Conservation (phyloP, 2,797 vertebrate genomes). For the Cephalopachus bancanus region DNA sequence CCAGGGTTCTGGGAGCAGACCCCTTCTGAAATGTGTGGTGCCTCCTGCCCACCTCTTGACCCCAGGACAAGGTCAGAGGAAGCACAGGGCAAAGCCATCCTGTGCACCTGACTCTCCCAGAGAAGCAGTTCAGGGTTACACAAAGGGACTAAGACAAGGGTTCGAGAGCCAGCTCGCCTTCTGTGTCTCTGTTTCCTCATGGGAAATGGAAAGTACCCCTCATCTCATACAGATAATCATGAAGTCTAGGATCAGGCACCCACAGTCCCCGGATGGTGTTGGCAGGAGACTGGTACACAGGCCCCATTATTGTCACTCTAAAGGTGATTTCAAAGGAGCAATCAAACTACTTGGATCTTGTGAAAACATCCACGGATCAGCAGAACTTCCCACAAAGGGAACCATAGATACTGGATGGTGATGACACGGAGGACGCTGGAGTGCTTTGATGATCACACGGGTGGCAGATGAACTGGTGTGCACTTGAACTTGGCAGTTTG, state of each 20-base stretch:
- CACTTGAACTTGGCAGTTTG: too few species aligned
- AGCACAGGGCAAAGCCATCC: accelerated
- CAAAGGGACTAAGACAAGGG: background rate
- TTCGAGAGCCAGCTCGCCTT: background rate
- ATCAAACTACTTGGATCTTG: accelerated
- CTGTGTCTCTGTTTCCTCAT: background rate
- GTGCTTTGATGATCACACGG: too few species aligned
- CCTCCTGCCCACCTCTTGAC: background rate
- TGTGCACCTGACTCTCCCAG: accelerated
- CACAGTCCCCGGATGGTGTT: accelerated
- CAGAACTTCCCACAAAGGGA: too few species aligned
- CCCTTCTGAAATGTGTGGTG: background rate
- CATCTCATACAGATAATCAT: accelerated
- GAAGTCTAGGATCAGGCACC: background rate
- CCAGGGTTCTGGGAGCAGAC: accelerated
- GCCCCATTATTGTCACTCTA: background rate
- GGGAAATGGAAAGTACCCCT: background rate
- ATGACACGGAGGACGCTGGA: too few species aligned
- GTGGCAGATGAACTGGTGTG: too few species aligned
- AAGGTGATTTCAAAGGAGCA: background rate
- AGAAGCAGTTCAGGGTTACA: too few species aligned
- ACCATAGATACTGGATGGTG: too few species aligned
- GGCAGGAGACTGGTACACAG: accelerated
- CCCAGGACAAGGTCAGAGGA: background rate
- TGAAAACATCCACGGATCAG: too few species aligned